Evolutionary conservation across 1,140 invertebrate species (phyloP), one percentile per base, ranked within the genome.

Genomic region (Yoshiicerus persimilis): DNA sequence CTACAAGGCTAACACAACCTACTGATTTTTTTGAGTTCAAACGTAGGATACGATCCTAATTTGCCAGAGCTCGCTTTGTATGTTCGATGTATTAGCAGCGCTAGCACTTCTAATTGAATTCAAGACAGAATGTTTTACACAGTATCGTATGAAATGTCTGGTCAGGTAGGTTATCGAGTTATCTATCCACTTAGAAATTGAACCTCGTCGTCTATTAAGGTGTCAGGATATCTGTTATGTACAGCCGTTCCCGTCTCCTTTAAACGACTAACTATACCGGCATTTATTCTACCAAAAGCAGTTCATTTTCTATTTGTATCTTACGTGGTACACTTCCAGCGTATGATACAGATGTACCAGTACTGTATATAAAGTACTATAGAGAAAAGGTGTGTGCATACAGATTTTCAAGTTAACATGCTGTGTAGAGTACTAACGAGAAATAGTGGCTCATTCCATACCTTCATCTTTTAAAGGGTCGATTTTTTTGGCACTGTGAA

Each of bases 401-500:
- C n/a, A n/a, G n/a, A n/a, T n/a, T n/a, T n/a, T n/a, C n/a, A n/a
- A n/a, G n/a, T n/a, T n/a, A n/a, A n/a, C n/a, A n/a, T n/a, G n/a
- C n/a, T n/a, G 16, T 56, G n/a, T 56, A 56, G 16, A 56, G 47
- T 20, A 56, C 6, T 4, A 20, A 20, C 20, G 16, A n/a, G 47
- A n/a, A n/a, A 16, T 16, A 2, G 13, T n/a, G 13, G n/a, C n/a
- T 25, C 2, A 2, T 23, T 66, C 2, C 30, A 36, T 84, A 84
- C 83, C 83, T 41, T 84, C 83, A 9, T 84, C 39, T 30, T 84
- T 47, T 23, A 32, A 84, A 84, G 83, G 23, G 25, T 41, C 47
- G 25, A 38, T 83, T 9, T 30, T 84, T 84, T 84, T 84, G 83
- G 83, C 83, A 84, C 83, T 84, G 30, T 25, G 30, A 62, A 84